These are phyloP conservation scores for Dinoponera quadriceps DNA, from an alignment of 1,140 invertebrate species.

Conservation along the genomic window DNA sequence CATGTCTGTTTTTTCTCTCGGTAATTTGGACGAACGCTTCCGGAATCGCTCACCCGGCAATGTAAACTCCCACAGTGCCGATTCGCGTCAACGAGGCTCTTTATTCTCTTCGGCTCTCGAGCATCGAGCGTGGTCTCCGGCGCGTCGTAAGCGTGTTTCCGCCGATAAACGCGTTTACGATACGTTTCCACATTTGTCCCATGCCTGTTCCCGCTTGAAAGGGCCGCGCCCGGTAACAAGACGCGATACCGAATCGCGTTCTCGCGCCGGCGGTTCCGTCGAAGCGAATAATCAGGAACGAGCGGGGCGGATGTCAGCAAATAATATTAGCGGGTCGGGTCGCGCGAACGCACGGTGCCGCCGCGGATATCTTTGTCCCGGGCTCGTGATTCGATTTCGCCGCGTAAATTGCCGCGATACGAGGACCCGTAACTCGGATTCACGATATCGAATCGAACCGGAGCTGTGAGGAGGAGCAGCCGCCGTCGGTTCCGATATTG, in stretches of 20 bases:
- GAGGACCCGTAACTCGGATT: constrained; percentile 12
- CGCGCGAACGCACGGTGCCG: not conserved
- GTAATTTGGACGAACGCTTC: no score
- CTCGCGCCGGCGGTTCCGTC: constrained; percentile 28
- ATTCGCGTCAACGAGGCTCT: not conserved
- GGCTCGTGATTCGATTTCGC: constrained; percentile 43
- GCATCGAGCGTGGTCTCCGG: constrained; percentile 5
- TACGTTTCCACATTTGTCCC: constrained; percentile 45
- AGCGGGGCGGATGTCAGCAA: constrained; percentile 36
- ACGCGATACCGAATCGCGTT: constrained; percentile 39
- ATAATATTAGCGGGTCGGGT: constrained; percentile 50
- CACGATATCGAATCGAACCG: not conserved
- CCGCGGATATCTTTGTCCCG: constrained; percentile 44
- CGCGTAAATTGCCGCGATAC: constrained; percentile 47
- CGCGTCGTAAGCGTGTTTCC: constrained; percentile 26
- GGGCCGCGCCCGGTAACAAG: constrained; percentile 47
- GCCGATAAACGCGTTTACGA: constrained; percentile 40
- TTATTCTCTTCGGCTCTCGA: not conserved
- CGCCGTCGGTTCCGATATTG: not conserved
- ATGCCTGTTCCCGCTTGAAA: constrained; percentile 28
- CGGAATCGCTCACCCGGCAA: not conserved
- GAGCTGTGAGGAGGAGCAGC: not conserved
- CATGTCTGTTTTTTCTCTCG: no score
- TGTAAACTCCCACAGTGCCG: not conserved
- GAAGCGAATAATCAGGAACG: constrained; percentile 46